Evolutionary conservation across 1,140 invertebrate genomes (phyloP), one percentile per base, ranked within the genome.

Genomic region (Oreohelix idahoensis): DNA sequence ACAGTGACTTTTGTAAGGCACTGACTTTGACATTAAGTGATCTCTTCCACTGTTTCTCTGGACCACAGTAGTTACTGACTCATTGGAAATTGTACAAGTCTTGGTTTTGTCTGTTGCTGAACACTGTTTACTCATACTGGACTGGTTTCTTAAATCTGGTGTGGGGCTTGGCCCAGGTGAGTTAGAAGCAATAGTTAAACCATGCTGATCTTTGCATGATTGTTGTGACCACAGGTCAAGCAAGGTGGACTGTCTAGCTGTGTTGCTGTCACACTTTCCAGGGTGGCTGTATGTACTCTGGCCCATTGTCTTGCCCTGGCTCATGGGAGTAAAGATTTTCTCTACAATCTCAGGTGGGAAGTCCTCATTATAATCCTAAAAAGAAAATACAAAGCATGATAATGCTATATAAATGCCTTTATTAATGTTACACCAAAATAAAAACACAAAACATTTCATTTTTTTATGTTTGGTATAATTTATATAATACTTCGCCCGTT

Each of bases 291-390:
- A n/a, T n/a, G n/a, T n/a, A n/a, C n/a, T n/a, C n/a, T n/a, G n/a
- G n/a, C 17, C 45, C n/a, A n/a, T n/a, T n/a, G n/a, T n/a, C n/a
- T n/a, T n/a, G n/a, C 5, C 58, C 38, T 80, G 79, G 35, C 79
- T 80, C 79, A 80, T 80, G 13, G 69, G 78, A 73, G 29, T 42
- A 73, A 69, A 84, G 73, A 79, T 81, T 51, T 81, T 84, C 13
- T 82, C 83, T 15, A 84, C 26, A 35, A 81, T 29, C 1, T 80
- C 79, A 1, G 66, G 49, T 29, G 79, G 79, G 29, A 80, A 80
- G 42, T 80, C 79, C 39, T 66, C 78, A 35, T 42, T 29, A 35
- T 77, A 53, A 36, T 77, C 69, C 83, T 84, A 5, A 35, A 29
- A 75, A 15, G 36, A 58, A 58, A 58, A 45, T n/a, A n/a, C n/a